These are phyloP conservation scores for Saturnia japonica DNA, from an alignment of 2,888 invertebrate species.

Conservation along the genomic window DNA sequence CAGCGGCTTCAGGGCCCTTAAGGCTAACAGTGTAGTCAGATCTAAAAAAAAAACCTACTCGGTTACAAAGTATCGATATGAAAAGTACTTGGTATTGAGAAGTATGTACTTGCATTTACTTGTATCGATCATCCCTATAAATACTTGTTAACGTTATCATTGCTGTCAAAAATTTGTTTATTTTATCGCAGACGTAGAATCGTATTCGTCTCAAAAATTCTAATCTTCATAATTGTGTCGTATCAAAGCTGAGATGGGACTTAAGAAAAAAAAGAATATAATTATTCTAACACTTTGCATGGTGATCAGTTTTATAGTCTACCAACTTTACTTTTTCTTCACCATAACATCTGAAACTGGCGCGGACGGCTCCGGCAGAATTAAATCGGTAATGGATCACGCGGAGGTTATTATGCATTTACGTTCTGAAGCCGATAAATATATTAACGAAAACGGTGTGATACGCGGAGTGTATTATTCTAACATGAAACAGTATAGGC, in stretches of 20 bases:
- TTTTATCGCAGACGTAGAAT: background rate
- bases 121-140: too few relatives aligned
- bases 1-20: too few relatives aligned
- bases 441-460: constrained; percentile 66
- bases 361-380: constrained; percentile 39
- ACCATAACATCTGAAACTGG: constrained; percentile 59
- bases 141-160: background rate
- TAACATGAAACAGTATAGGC: constrained; percentile 64
- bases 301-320: constrained; percentile 63
- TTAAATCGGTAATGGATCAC: constrained; percentile 55
- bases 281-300: constrained; percentile 60
- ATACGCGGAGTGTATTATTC: constrained; percentile 65
- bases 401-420: constrained; percentile 49
- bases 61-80: too few relatives aligned
- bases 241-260: constrained; percentile 39
- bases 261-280: constrained; percentile 72
- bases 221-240: background rate
- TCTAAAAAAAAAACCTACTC: too few relatives aligned
- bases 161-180: background rate
- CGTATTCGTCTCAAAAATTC: background rate
- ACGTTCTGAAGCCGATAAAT: constrained; percentile 64
- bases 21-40: too few relatives aligned
- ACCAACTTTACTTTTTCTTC: constrained; percentile 72
- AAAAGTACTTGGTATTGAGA: too few relatives aligned
- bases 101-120: too few relatives aligned